Conservation (phyloP, 1,140 invertebrate genomes). For the Leguminivora glycinivorella region DNA sequence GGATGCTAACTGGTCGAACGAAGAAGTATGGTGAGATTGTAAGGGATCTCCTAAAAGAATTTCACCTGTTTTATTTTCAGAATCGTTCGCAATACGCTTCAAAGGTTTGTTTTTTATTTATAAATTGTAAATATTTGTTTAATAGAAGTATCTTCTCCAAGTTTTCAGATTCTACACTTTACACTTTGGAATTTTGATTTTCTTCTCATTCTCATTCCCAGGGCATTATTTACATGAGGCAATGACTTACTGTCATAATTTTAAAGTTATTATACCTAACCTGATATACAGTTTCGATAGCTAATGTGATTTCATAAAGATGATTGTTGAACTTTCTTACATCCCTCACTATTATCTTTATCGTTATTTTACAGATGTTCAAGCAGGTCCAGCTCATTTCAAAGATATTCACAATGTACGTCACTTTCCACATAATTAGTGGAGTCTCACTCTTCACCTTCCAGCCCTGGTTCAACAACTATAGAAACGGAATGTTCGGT, state of each 20-base stretch:
- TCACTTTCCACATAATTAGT: background rate
- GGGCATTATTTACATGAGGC: no score
- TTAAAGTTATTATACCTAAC: no score
- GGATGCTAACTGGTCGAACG: background rate
- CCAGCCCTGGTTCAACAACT: constrained; percentile 29
- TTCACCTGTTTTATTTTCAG: background rate
- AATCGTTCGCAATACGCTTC: background rate
- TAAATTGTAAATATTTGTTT: no score
- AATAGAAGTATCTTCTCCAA: no score
- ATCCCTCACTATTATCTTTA: no score
- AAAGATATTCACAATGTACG: constrained; percentile 31
- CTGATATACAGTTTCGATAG: no score
- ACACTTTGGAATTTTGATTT: no score
- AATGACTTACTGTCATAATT: no score
- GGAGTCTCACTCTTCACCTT: constrained; percentile 27
- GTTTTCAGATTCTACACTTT: no score
- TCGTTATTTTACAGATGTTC: constrained; percentile 25
- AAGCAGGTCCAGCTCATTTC: constrained; percentile 18
- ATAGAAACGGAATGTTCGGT: constrained; percentile 8
- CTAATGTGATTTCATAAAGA: no score
- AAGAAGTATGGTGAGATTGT: background rate
- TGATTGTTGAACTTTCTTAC: no score
- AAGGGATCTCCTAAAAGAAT: background rate
- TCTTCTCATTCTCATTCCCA: no score
- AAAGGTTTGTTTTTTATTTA: background rate